Conservation (phyloP, 1,140 invertebrate genomes). For the Aphelenchoides avenae region DNA sequence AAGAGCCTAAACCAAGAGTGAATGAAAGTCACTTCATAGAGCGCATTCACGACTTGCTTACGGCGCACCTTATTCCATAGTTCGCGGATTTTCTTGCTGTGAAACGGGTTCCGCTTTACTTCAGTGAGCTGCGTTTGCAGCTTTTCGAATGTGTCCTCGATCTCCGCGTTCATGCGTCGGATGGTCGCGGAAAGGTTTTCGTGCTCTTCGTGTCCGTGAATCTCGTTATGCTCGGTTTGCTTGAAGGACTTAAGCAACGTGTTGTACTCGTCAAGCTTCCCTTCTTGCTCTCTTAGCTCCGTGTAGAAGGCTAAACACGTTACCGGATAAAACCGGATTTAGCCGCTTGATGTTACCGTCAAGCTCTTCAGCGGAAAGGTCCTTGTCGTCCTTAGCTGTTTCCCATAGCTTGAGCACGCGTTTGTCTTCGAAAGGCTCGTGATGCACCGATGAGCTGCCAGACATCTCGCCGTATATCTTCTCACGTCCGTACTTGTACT, state of each 20-base stretch:
- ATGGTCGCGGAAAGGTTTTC: background rate
- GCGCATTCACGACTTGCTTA: conserved; percentile 3
- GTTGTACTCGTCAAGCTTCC: conserved; percentile 20
- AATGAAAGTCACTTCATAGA: conserved; percentile 7
- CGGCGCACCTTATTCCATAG: conserved; percentile 23
- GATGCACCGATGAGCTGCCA: background rate
- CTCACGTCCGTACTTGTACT: conserved; percentile 22
- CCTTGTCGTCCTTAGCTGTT: conserved; percentile 18
- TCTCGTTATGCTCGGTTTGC: conserved; percentile 6
- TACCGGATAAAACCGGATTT: background rate
- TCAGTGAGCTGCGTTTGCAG: conserved; percentile 3
- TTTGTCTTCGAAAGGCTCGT: conserved; percentile 4
- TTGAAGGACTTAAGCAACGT: conserved; percentile 14
- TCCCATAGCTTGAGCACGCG: conserved; percentile 18
- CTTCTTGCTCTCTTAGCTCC: conserved; percentile 25
- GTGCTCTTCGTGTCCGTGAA: conserved; percentile 16
- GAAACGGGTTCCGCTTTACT: conserved; percentile 22
- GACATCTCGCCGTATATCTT: conserved; percentile 1
- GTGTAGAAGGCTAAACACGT: conserved; percentile 11
- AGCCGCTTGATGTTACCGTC: conserved; percentile 14
- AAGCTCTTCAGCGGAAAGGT: conserved; percentile 6
- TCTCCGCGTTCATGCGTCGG: conserved; percentile 22
- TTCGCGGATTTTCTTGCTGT: conserved; percentile 20
- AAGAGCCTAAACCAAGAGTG: conserved; percentile 11
- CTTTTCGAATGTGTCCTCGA: conserved; percentile 9